phyloP scores from a whole-genome alignment of 1,140 invertebrate species.

The Pachypeltis micranthus region DNA sequence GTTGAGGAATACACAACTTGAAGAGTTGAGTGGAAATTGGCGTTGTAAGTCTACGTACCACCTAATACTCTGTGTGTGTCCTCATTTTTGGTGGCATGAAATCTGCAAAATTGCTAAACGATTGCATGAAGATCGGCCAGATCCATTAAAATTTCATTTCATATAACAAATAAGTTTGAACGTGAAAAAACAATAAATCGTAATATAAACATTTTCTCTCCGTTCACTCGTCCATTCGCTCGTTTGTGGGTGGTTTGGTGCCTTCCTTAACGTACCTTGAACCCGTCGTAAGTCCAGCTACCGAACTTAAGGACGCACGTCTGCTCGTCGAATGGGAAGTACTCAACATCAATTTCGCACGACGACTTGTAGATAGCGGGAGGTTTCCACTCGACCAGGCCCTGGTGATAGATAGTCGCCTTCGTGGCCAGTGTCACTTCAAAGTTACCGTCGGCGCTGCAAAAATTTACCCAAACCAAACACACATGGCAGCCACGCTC shows the following conservation, averaged over 20 bases:
- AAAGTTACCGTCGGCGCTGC: conserved; percentile 92
- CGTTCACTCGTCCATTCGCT: not conserved
- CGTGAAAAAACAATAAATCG: too few species aligned
- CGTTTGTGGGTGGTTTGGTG: not conserved
- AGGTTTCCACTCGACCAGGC: conserved; percentile 88
- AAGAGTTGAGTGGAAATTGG: too few species aligned
- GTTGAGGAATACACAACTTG: too few species aligned
- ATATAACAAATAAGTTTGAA: too few species aligned
- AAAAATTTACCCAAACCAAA: conserved; percentile 25
- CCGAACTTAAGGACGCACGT: conserved; percentile 89
- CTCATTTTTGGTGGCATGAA: too few species aligned
- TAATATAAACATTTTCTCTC: conserved; percentile 1
- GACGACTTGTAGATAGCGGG: conserved; percentile 91
- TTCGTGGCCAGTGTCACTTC: conserved; percentile 93
- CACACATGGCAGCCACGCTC: not conserved
- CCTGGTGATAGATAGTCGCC: conserved; percentile 80
- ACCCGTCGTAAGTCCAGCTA: conserved; percentile 92
- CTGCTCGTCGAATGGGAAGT: conserved; percentile 91
- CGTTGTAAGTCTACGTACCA: too few species aligned
- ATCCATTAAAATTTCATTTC: too few species aligned
- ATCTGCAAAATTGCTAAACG: too few species aligned
- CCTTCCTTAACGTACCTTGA: conserved; percentile 57
- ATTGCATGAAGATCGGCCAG: too few species aligned
- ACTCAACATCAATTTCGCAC: conserved; percentile 90
- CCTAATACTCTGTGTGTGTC: too few species aligned